Evolutionary conservation across 2,888 invertebrate genomes (phyloP).

Genomic region (Leucoptera coffeella): DNA sequence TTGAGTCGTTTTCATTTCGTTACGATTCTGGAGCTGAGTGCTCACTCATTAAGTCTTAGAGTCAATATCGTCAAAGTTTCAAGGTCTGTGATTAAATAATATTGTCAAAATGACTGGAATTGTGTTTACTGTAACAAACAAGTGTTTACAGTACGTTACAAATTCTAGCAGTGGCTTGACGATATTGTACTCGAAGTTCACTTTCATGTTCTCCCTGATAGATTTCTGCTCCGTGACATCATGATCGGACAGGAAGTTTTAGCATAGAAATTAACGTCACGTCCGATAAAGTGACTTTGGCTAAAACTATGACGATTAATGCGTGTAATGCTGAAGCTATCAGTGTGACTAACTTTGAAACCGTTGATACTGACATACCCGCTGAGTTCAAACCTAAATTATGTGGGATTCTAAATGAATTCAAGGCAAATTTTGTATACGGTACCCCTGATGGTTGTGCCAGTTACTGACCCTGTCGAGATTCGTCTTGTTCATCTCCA

Average conservation of each 20-base stretch:
- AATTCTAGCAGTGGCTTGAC: slow-evolving; percentile 5
- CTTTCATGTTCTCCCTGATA: slow-evolving; percentile 5
- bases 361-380: slow-evolving; percentile 1
- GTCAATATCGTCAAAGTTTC: slow-evolving; percentile 2
- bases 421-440: neutral
- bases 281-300: neutral
- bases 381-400: neutral
- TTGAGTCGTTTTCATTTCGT: slow-evolving; percentile 5
- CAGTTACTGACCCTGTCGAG: neutral
- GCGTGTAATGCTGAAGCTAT: neutral
- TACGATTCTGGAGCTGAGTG: slow-evolving; percentile 6
- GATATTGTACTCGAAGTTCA: slow-evolving; percentile 3
- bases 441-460: slow-evolving; percentile 1
- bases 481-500: neutral
- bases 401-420: neutral
- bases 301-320: neutral
- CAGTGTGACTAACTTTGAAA: neutral
- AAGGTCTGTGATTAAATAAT: slow-evolving; percentile 2
- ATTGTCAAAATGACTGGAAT: slow-evolving; percentile 4
- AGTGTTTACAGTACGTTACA: slow-evolving; percentile 5
- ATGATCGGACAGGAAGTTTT: slow-evolving; percentile 6
- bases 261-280: slow-evolving; percentile 3
- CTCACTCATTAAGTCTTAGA: slow-evolving; percentile 4
- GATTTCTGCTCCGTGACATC: slow-evolving; percentile 4
- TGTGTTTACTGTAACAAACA: slow-evolving; percentile 2